These are phyloP conservation scores for Ardeotis arabs DNA, from an alignment of 2,113 vertebrate species.

Conservation along the genomic window DNA sequence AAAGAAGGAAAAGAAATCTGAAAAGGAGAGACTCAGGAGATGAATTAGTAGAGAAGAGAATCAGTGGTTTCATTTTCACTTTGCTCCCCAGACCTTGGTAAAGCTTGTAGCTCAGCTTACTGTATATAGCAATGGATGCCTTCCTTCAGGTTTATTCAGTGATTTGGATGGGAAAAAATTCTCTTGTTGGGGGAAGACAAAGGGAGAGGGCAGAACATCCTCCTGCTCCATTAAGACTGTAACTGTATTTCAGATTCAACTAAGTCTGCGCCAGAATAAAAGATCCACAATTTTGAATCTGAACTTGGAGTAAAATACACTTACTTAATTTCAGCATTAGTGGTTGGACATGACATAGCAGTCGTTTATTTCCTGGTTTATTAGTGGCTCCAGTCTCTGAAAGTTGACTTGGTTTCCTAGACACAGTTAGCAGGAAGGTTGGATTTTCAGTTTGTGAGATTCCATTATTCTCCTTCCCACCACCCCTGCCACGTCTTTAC, in stretches of 20 bases:
- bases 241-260: background rate
- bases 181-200: background rate
- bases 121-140: background rate
- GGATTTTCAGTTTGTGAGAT: background rate
- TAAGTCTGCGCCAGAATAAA: background rate
- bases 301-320: background rate
- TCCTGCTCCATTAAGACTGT: background rate
- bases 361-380: background rate
- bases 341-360: background rate
- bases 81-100: background rate
- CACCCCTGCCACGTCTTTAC: accelerated
- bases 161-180: background rate
- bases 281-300: background rate
- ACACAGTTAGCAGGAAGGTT: background rate
- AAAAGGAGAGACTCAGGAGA: background rate
- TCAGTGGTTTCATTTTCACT: background rate
- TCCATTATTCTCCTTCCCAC: background rate
- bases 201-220: background rate
- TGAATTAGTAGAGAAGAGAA: background rate
- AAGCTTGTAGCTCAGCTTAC: background rate
- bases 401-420: background rate
- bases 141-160: background rate
- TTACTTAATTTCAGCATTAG: background rate
- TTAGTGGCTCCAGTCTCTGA: background rate
- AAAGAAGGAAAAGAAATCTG: background rate